Evolutionary conservation across 2,888 invertebrate species (phyloP).

Genomic region (Noctua janthina): DNA sequence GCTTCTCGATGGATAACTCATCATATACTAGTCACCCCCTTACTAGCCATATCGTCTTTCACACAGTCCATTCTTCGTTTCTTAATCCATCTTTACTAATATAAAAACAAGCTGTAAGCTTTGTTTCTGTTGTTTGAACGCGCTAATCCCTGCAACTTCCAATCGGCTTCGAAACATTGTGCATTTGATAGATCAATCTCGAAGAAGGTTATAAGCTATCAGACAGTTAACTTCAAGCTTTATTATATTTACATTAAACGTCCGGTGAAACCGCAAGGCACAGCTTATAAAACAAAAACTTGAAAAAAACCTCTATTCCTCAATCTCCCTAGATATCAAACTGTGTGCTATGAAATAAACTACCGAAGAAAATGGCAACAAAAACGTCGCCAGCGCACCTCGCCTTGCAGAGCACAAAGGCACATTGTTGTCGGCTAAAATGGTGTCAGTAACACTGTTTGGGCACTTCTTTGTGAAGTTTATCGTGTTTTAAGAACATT

Average conservation of each 20-base stretch:
- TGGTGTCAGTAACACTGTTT: slow-evolving; percentile 52
- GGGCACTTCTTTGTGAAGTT: slow-evolving; percentile 17
- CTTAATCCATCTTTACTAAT: background rate
- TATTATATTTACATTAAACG: background rate
- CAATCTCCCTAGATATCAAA: slow-evolving; percentile 1
- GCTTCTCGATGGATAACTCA: background rate
- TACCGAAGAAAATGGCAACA: slow-evolving; percentile 14
- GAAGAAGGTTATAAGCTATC: background rate
- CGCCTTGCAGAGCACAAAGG: slow-evolving; percentile 52
- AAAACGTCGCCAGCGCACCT: slow-evolving; percentile 47
- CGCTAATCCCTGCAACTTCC: background rate
- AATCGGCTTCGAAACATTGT: background rate
- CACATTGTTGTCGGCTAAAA: slow-evolving; percentile 60
- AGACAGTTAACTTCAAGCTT: background rate
- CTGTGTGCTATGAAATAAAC: slow-evolving; percentile 21
- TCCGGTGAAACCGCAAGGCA: background rate
- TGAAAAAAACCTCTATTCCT: background rate
- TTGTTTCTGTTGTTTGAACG: background rate
- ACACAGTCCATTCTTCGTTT: background rate
- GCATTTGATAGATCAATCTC: background rate
- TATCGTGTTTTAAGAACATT: slow-evolving; percentile 5
- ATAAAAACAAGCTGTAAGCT: background rate
- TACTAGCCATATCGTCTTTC: background rate
- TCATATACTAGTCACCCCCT: background rate
- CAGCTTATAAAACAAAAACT: background rate